Percentiles rank a stretch among this genome's conserved stretches.
phyloP scores from a whole-genome alignment of 2,113 vertebrate species.

The Vanacampus margaritifer region DNA sequence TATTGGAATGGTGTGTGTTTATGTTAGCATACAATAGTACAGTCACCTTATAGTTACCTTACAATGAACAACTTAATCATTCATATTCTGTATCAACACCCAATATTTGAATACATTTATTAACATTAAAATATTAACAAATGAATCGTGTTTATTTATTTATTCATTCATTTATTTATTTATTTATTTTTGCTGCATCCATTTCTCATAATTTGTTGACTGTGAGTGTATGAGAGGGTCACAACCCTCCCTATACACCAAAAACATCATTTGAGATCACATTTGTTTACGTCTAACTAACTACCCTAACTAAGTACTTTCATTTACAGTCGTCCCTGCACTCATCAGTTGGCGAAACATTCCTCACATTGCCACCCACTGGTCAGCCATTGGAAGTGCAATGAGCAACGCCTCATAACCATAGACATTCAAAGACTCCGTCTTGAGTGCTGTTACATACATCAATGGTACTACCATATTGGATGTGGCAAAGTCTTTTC shows the following conservation, averaged over 20 bases:
- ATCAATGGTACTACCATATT: neutral
- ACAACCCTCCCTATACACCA: no score
- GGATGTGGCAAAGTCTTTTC: neutral
- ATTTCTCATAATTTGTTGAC: no score
- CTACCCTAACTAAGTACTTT: neutral
- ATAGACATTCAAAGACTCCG: neutral
- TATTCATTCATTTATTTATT: no score
- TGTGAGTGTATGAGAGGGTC: no score
- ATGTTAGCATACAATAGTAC: neutral
- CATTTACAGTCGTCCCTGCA: neutral
- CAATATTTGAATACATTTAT: neutral
- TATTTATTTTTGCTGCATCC: no score
- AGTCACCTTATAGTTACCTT: neutral
- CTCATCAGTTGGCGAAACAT: neutral
- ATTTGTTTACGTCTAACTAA: no score
- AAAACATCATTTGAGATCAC: no score
- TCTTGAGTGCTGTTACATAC: neutral
- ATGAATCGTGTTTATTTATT: no score
- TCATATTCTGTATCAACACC: neutral
- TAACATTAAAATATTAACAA: neutral
- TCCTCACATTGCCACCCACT: neutral
- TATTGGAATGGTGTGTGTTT: neutral
- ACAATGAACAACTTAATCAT: neutral
- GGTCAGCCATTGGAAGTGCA: neutral
- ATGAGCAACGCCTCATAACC: neutral